phyloP scores from a whole-genome alignment of 2,888 invertebrate species.

The Drosophila kokeensis region DNA sequence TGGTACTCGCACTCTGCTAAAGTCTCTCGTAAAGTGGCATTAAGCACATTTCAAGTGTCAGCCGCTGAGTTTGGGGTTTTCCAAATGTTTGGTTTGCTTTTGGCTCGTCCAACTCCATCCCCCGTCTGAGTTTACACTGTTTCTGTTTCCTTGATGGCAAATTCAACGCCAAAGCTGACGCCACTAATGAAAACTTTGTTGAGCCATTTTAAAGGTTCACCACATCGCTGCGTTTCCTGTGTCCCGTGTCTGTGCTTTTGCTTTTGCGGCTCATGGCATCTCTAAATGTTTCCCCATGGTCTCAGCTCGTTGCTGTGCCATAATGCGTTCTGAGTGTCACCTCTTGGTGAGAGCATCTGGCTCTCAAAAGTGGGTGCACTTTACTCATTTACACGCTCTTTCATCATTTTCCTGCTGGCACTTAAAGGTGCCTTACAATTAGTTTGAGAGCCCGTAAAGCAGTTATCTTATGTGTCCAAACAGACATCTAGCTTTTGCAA shows the following conservation, averaged over 20 bases:
- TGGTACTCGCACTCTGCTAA: conserved; percentile 76
- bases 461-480: conserved; percentile 50
- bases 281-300: conserved; percentile 25
- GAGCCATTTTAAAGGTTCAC: conserved; percentile 69
- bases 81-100: conserved; percentile 69
- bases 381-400: conserved; percentile 60
- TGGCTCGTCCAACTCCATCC: conserved; percentile 3
- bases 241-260: conserved; percentile 30
- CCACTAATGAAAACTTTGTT: conserved; percentile 77
- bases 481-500: not conserved
- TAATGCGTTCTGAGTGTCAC: conserved; percentile 60
- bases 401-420: conserved; percentile 42
- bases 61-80: conserved; percentile 62
- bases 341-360: conserved; percentile 44
- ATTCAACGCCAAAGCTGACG: conserved; percentile 57
- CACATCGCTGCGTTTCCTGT: conserved; percentile 43
- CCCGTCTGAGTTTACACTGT: not conserved
- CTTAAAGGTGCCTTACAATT: conserved; percentile 60
- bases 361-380: conserved; percentile 53
- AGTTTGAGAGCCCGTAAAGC: conserved; percentile 49
- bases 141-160: conserved; percentile 42
- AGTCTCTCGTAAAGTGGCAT: conserved; percentile 82
- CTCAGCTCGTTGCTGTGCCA: conserved; percentile 24
- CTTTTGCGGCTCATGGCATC: conserved; percentile 7
- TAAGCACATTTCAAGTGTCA: conserved; percentile 77